phyloP scores from a whole-genome alignment of 2,888 invertebrate genomes.

The Oscheius sp. region DNA sequence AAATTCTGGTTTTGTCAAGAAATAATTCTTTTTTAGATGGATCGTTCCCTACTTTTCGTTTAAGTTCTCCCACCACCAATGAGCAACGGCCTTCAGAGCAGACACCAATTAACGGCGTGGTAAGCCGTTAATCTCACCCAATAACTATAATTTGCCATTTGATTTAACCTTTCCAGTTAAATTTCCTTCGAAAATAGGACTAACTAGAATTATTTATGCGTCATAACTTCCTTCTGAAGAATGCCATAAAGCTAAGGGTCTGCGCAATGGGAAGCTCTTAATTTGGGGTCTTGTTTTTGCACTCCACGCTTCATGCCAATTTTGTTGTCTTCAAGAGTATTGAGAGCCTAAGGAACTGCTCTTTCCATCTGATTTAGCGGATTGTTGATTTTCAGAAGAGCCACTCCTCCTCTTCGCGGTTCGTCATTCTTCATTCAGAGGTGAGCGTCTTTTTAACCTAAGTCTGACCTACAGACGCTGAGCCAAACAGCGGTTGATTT shows the following conservation, averaged over 20 bases:
- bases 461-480: no score
- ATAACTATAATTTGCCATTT: background rate
- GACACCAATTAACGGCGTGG: background rate
- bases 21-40: background rate
- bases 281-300: no score
- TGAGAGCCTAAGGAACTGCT: background rate
- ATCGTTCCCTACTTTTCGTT: background rate
- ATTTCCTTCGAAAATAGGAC: no score
- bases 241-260: no score
- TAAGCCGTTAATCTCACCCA: background rate
- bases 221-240: no score
- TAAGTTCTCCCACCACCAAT: background rate
- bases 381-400: background rate
- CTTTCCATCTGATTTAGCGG: background rate
- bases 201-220: no score
- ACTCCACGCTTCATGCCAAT: background rate
- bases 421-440: background rate
- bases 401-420: background rate
- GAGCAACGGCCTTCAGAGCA: background rate
- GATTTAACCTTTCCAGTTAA: background rate
- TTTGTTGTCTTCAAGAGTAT: background rate
- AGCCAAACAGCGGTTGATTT: slow-evolving; percentile 4
- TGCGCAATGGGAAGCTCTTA: no score
- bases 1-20: background rate
- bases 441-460: no score